Percentiles rank a stretch among this genome's conserved stretches.
Conservation (phyloP, 2,888 invertebrate species). For the Zelleria hepariella region DNA sequence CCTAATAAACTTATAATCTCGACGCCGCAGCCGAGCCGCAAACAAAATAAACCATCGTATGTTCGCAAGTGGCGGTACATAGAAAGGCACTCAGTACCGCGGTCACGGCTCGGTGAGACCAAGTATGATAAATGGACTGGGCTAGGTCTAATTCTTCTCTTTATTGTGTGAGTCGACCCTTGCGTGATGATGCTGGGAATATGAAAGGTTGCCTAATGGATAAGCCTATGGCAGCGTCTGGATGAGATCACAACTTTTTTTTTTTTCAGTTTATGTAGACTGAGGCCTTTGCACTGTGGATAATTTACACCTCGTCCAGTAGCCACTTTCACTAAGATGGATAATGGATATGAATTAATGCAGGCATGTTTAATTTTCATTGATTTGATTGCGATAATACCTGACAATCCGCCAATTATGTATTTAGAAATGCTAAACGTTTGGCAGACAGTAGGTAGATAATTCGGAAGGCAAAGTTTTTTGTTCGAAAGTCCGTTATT, state of each 20-base stretch:
- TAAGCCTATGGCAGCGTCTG: no score
- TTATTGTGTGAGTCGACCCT: constrained; percentile 19
- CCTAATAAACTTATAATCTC: neutral
- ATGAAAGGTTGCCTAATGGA: neutral
- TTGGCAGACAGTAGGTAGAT: neutral
- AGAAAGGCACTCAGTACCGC: constrained; percentile 57
- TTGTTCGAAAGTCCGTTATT: no score
- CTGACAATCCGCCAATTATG: no score
- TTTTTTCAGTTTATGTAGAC: no score
- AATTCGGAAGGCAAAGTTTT: no score
- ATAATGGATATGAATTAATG: no score
- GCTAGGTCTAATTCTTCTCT: constrained; percentile 45
- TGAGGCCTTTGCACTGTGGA: no score
- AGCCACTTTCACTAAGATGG: no score
- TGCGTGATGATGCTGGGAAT: neutral
- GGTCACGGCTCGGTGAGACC: constrained; percentile 22
- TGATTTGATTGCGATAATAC: no score
- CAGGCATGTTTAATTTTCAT: no score
- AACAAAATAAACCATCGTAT: constrained; percentile 44
- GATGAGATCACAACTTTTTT: no score
- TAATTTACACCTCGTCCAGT: no score
- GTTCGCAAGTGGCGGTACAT: constrained; percentile 39
- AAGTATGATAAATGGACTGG: constrained; percentile 59
- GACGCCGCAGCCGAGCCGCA: constrained; percentile 22
- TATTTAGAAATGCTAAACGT: neutral